Percentiles rank a stretch among this genome's conserved stretches.
Conservation (phyloP, 2,888 invertebrate genomes). For the Bibio marci region DNA sequence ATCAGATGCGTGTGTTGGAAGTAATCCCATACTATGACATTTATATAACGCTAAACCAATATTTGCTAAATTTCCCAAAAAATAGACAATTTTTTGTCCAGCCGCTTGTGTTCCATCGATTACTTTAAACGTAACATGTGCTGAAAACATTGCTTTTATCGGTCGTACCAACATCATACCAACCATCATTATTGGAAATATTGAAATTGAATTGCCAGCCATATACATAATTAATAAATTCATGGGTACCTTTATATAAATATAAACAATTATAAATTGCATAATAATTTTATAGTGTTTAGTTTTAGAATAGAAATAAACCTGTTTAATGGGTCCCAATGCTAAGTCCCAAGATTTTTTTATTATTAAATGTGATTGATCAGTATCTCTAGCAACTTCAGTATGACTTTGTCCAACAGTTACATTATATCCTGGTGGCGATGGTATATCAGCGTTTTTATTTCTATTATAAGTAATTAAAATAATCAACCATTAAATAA, state of each 20-base stretch:
- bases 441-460: conserved; percentile 40
- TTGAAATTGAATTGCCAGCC: conserved; percentile 98
- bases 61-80: conserved; percentile 85
- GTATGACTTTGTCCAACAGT: conserved; percentile 51
- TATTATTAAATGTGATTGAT: conserved; percentile 68
- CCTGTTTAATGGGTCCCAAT: conserved; percentile 84
- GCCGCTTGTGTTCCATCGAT: conserved; percentile 82
- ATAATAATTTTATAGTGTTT: no score
- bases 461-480: conserved; percentile 8
- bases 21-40: conserved; percentile 92
- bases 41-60: conserved; percentile 86
- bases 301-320: conserved; percentile 9
- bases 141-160: conserved; percentile 84
- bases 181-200: conserved; percentile 99
- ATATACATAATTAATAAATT: conserved; percentile 99
- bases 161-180: conserved; percentile 97
- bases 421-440: conserved; percentile 74
- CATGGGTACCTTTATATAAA: conserved; percentile 56
- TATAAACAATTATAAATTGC: no score
- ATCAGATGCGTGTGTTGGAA: conserved; percentile 94
- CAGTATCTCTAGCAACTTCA: conserved; percentile 67
- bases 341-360: conserved; percentile 97
- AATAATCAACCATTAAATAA: conserved; percentile 3
- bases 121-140: conserved; percentile 81
- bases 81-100: conserved; percentile 83